Evolutionary conservation across 2,888 invertebrate species (phyloP).

Genomic region (Machimus rusticus): DNA sequence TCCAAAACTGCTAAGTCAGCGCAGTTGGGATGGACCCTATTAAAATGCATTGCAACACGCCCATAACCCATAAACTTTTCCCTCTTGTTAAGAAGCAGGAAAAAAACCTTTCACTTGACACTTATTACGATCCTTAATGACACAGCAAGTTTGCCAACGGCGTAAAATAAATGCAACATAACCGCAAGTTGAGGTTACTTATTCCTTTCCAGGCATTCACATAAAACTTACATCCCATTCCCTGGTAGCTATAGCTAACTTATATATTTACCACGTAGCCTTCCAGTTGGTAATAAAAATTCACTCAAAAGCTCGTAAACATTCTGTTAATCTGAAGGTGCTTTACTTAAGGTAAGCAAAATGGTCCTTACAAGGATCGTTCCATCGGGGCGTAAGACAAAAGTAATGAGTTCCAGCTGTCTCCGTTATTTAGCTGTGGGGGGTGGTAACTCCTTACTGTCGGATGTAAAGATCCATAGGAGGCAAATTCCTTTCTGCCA

Average conservation of each 20-base stretch:
- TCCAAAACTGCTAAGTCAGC: background rate
- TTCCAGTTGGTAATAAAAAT: conserved; percentile 37
- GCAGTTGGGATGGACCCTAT: background rate
- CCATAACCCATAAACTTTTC: conserved; percentile 6
- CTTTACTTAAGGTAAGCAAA: conserved; percentile 23
- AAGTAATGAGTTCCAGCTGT: conserved; percentile 35
- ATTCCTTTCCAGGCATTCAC: background rate
- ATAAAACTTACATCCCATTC: conserved; percentile 16
- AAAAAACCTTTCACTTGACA: conserved; percentile 26
- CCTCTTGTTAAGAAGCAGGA: background rate
- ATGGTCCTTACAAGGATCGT: background rate
- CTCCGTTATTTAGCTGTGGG: conserved; percentile 12
- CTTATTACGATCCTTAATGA: conserved; percentile 35
- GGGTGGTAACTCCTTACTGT: background rate
- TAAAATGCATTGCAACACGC: conserved; percentile 12
- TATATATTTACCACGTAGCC: conserved; percentile 1
- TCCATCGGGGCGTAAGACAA: conserved; percentile 8
- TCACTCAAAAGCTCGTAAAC: conserved; percentile 43
- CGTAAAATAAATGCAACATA: conserved; percentile 25
- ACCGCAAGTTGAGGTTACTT: conserved; percentile 28
- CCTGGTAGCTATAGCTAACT: background rate
- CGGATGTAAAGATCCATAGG: background rate
- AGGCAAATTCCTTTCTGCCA: background rate
- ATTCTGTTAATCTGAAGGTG: conserved; percentile 40
- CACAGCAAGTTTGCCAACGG: conserved; percentile 11